Base-by-base conservation (phyloP, 2,113 vertebrate species). In the Speoplatyrhinus poulsoni region DNA sequence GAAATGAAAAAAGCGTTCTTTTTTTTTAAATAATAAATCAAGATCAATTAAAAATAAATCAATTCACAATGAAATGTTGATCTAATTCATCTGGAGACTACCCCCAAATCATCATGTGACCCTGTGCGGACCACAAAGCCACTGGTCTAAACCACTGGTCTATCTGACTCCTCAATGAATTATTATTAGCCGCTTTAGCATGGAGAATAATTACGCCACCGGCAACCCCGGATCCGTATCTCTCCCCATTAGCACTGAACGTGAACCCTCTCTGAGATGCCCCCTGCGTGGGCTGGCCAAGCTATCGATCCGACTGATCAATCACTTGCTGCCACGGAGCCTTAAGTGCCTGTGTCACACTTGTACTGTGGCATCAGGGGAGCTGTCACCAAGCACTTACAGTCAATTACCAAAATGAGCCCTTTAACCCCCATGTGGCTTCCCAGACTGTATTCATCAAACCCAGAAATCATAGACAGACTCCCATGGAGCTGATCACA, bases 401-500 rank as follows among this genome's bases (percentile, higher is more conserved):
- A 91, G 92, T 90, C 91, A 92, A 87, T 93, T 93, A 93, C 72
- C 81, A 82, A 93, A 94, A 91, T 86, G 84, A 90, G 91, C 87
- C 87, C 87, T 79, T 87, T 89, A 85, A 85, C 60, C 80, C 80
- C 46, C 62, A 26, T 73, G 62, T 74, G 74, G 63, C 12, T 36
- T 70, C 68, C 54, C 32, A 36, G 67, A 82, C 57, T 67, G 52
- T 56, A 76, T 72, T 82, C 58, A 73, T 73, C 73, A 84, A 69
- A 74, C 67, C 49, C 50, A 60, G 54, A 66, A 70, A 72, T 85
- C 82, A 87, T 69, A 69, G 78, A 85, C 80, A 83, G 75, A 75
- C 72, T 67, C 76, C 65, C 60, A 71, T 64, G 46, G 74, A 82
- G 80, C 49, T 68, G 63, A 69, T 61, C 32, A 64, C 4, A 15